These are phyloP conservation scores for Onthophagus taurus DNA, from an alignment of 1,140 invertebrate species.

Conservation along the genomic window DNA sequence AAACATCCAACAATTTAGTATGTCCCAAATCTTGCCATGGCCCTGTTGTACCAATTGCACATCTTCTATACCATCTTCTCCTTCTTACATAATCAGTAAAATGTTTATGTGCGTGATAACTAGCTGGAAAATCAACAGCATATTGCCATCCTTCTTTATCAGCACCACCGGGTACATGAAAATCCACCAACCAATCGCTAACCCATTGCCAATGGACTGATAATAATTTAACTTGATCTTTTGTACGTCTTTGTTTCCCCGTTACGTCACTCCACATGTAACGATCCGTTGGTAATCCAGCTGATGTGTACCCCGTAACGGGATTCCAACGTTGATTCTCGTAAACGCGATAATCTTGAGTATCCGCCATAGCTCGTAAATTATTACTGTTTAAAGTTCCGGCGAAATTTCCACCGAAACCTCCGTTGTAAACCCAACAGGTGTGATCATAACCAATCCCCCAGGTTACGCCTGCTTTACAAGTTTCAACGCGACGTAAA, in stretches of 20 bases:
- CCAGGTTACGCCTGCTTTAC: conserved; percentile 71
- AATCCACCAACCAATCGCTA: conserved; percentile 85
- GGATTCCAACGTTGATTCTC: conserved; percentile 94
- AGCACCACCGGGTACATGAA: conserved; percentile 76
- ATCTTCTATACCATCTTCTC: conserved; percentile 70
- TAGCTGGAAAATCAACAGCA: conserved; percentile 79
- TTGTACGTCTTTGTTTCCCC: conserved; percentile 68
- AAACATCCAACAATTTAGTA: conserved; percentile 72
- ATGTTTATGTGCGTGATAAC: conserved; percentile 74
- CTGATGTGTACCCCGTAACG: conserved; percentile 74
- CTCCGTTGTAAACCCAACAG: conserved; percentile 76
- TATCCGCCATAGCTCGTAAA: conserved; percentile 71
- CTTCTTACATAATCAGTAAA: conserved; percentile 83
- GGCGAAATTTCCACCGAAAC: conserved; percentile 71
- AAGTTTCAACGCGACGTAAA: conserved; percentile 66
- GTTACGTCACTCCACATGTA: conserved; percentile 84
- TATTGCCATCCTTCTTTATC: conserved; percentile 92
- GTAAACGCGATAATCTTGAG: conserved; percentile 77
- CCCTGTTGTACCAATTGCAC: conserved; percentile 69
- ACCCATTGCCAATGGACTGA: conserved; percentile 86
- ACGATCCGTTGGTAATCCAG: conserved; percentile 77
- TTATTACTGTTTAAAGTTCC: conserved; percentile 50
- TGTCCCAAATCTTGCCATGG: conserved; percentile 81
- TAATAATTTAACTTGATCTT: conserved; percentile 74
- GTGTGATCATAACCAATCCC: conserved; percentile 76